Percentiles rank a stretch among this genome's conserved stretches.
Conservation (phyloP, 2,113 vertebrate species). For the Poicephalus meyeri region DNA sequence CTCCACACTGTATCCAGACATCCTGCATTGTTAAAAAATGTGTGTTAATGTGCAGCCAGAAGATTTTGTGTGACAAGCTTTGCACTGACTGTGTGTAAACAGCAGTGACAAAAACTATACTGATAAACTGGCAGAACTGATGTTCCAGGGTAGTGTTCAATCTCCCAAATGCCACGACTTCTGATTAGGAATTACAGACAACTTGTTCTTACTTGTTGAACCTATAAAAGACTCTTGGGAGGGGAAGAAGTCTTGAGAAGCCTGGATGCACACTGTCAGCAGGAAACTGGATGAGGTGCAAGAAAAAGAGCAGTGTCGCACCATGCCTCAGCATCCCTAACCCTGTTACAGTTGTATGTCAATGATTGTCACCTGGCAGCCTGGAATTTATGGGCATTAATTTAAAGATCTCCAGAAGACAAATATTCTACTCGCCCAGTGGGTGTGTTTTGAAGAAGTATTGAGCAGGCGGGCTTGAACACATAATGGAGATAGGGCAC, state of each 20-base stretch:
- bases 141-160: not conserved
- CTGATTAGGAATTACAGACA: not conserved
- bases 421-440: rapidly evolving
- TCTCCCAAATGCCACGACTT: not conserved
- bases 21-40: not conserved
- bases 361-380: not conserved
- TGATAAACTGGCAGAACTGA: not conserved
- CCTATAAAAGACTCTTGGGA: not conserved
- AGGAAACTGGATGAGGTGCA: not conserved
- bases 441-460: not conserved
- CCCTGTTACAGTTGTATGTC: not conserved
- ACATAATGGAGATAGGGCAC: rapidly evolving
- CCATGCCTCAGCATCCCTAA: not conserved
- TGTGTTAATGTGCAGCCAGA: rapidly evolving
- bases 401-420: not conserved
- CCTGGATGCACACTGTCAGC: not conserved
- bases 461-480: not conserved
- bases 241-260: not conserved
- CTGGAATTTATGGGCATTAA: not conserved
- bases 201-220: not conserved
- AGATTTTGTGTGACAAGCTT: not conserved
- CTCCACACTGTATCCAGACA: not conserved
- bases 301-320: not conserved
- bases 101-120: not conserved
- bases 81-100: rapidly evolving